Percentiles rank a stretch among this genome's conserved stretches.
These are phyloP conservation scores for Geopemphigus sp. DNA, from an alignment of 1,140 invertebrate genomes.

Conservation along the genomic window DNA sequence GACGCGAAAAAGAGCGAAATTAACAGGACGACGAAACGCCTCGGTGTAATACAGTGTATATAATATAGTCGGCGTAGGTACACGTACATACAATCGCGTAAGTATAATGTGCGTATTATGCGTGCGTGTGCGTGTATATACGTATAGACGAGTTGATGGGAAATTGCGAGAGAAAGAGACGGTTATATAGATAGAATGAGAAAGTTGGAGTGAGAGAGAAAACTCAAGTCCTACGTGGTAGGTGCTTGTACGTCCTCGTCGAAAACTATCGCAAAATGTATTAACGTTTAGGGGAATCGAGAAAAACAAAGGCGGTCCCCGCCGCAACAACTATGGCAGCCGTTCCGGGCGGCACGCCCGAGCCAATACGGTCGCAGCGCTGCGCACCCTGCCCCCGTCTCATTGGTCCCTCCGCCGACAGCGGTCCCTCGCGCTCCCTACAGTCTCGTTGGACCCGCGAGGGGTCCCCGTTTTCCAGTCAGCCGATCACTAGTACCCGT, in stretches of 20 bases:
- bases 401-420: constrained; percentile 8
- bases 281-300: constrained; percentile 33
- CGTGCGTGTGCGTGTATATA: too few relatives aligned
- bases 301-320: constrained; percentile 44
- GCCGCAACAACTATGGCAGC: constrained; percentile 22
- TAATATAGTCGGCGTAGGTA: background rate
- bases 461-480: constrained; percentile 46
- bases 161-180: too few relatives aligned
- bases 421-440: background rate
- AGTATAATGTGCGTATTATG: background rate
- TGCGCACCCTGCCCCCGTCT: constrained; percentile 28
- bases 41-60: background rate
- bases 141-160: background rate
- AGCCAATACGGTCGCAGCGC: constrained; percentile 32
- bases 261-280: constrained; percentile 19
- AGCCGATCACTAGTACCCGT: constrained; percentile 49
- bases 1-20: too few relatives aligned
- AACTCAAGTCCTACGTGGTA: background rate
- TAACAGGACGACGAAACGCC: background rate
- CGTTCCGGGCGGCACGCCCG: background rate
- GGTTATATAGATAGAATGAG: too few relatives aligned
- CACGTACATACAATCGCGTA: background rate
- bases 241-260: background rate
- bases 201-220: background rate
- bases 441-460: background rate